Conservation (phyloP, 2,113 vertebrate genomes). For the Thunnus thynnus region DNA sequence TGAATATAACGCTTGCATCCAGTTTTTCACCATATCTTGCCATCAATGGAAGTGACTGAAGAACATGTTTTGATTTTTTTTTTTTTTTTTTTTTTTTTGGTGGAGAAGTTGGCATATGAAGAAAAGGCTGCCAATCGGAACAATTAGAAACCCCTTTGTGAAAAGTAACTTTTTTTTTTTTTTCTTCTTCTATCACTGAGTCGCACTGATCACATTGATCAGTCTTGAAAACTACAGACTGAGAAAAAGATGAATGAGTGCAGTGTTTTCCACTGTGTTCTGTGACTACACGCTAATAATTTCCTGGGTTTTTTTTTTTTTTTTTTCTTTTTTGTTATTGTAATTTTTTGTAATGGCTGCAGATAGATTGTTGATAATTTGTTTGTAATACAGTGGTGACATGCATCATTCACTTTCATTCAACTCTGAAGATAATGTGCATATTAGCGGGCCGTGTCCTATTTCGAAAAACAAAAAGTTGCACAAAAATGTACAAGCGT, state of each 20-base stretch:
- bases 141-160: slow-evolving; percentile 89
- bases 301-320: slow-evolving; percentile 90
- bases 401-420: slow-evolving; percentile 93
- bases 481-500: slow-evolving; percentile 97
- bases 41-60: slow-evolving; percentile 75
- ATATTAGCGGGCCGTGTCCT: slow-evolving; percentile 91
- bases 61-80: slow-evolving; percentile 10
- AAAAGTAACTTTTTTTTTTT: slow-evolving; percentile 83
- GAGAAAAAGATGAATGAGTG: slow-evolving; percentile 81
- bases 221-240: slow-evolving; percentile 91
- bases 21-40: slow-evolving; percentile 81
- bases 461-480: slow-evolving; percentile 90
- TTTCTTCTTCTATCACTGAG: slow-evolving; percentile 86
- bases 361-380: slow-evolving; percentile 92
- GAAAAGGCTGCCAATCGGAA: slow-evolving; percentile 91
- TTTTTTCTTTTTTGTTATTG: slow-evolving; percentile 81
- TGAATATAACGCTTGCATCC: slow-evolving; percentile 43
- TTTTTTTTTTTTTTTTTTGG: slow-evolving; percentile 87
- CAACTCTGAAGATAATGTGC: slow-evolving; percentile 93
- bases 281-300: slow-evolving; percentile 88
- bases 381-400: slow-evolving; percentile 96
- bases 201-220: slow-evolving; percentile 99
- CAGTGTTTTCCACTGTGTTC: slow-evolving; percentile 98
- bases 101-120: slow-evolving; percentile 77
- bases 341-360: slow-evolving; percentile 85